Evolutionary conservation across 2,888 invertebrate genomes (phyloP), one percentile per base, ranked within the genome.

Genomic region (Monoplex corrugatus): DNA sequence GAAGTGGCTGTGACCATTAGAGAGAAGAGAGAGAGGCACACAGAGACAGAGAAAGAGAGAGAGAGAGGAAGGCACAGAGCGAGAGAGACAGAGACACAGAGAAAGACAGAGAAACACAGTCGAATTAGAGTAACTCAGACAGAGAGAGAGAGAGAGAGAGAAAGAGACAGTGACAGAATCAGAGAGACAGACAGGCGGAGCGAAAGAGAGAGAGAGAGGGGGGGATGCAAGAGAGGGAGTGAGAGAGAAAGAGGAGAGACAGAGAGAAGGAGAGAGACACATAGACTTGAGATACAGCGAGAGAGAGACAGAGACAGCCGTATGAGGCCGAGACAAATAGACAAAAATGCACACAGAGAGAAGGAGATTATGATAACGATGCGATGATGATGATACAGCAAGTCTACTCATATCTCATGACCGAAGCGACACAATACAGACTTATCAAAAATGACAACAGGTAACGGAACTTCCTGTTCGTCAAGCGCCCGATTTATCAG

Each of bases 81-180:
- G 75, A 75, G 38, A 75, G 35, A 75, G 75, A 80, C n/a, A 80
- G 80, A 43, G 28, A 0, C 19, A 23, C 43, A 43, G 40, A 80
- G 0, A 23, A 10, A 6, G 80, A 38, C 13, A 40, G 16, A 43
- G n/a, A n/a, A n/a, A n/a, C n/a, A n/a, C n/a, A n/a, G n/a, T n/a
- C n/a, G n/a, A n/a, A n/a, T n/a, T n/a, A n/a, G n/a, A n/a, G 28
- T 68, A 23, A 68, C 68, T n/a, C 28, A 68, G 68, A 68, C 0
- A 68, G 75, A 32, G 75, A 75, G 75, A 75, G 75, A 75, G 38
- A 75, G 35, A 75, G 75, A 80, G 44, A 80, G 80, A 43, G 28
- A 0, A 38, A 23, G 80, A 43, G 40, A 80, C 0, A 23, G 23
- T 0, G 80, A 38, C 13, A 40, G 16, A 43, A 1, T 0, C 0